Evolutionary conservation across 2,888 invertebrate species (phyloP).

Genomic region (Pterobdella sp.): DNA sequence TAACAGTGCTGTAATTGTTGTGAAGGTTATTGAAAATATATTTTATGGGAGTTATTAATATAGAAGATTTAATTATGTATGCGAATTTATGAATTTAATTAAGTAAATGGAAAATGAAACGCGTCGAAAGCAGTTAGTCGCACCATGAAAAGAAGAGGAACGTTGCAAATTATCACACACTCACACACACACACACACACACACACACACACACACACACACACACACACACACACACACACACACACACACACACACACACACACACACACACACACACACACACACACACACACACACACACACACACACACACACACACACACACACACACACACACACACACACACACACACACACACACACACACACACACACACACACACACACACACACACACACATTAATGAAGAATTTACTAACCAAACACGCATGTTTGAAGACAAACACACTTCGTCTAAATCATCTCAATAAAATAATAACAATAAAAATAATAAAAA

Average conservation of each 20-base stretch:
- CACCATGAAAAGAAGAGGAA: too few species aligned
- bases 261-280: constrained; percentile 4
- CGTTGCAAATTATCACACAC: background rate
- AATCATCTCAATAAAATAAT: too few species aligned
- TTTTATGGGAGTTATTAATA: too few species aligned
- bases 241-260: constrained; percentile 4
- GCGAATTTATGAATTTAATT: too few species aligned
- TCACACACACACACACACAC: background rate
- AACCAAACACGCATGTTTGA: background rate
- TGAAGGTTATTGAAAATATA: too few species aligned
- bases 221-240: constrained; percentile 4
- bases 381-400: constrained; percentile 16
- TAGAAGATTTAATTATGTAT: too few species aligned
- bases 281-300: constrained; percentile 1
- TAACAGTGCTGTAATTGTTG: too few species aligned
- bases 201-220: constrained; percentile 4
- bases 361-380: constrained; percentile 16
- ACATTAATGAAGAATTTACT: background rate
- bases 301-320: background rate
- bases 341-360: constrained; percentile 12
- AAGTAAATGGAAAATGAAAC: too few species aligned
- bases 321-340: constrained; percentile 16
- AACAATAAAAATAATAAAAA: background rate
- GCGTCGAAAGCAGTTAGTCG: too few species aligned
- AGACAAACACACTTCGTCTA: background rate